Evolutionary conservation across 2,113 vertebrate species (phyloP), one percentile per base, ranked within the genome.

Genomic region (Oxygymnocypris stewartii): DNA sequence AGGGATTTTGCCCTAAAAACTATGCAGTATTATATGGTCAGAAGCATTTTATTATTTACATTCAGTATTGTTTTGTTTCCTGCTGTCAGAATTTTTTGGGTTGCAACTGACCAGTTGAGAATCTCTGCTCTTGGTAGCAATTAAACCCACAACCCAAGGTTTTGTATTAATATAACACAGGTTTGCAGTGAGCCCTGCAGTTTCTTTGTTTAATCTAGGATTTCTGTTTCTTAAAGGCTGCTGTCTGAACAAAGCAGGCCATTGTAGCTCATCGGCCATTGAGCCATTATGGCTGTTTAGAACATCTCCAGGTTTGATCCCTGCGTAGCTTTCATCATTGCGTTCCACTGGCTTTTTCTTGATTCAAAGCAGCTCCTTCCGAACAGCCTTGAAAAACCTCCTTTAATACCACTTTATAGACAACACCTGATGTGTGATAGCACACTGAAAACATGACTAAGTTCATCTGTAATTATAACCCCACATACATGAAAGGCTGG

Each of bases 361-460:
- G 81, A 82, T 82, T 82, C 81, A 82, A 82, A 82, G 81, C 42
- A n/a, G 63, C 63, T 82, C 23, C 79, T 47, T 67, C 14, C 79
- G 40, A 42, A 65, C 59, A 51, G 10, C 44, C 25, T 35, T 71
- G 44, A 71, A 71, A 82, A 71, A 71, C 44, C 20, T 82, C 81
- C 44, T 82, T 82, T 71, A 71, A 71, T 82, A 71, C 65, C 44
- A 69, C 79, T 71, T 82, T 82, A 67, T 12, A 82, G 81, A 51
- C 81, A 82, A 71, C 81, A 71, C 42, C 25, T 51, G 81, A 54
- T 78, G 76, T 54, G 47, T 82, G 81, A 71, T 71, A 71, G 25
- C 18, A 23, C 65, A 67, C 44, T 31, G 61, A 71, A 82, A 69
- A 82, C 80, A 51, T n/a, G 44, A 20, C 44, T 18, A 23, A 28